Evolutionary conservation across 2,888 invertebrate species (phyloP), one percentile per base, ranked within the genome.

Genomic region (Cataglyphis altisquamis): DNA sequence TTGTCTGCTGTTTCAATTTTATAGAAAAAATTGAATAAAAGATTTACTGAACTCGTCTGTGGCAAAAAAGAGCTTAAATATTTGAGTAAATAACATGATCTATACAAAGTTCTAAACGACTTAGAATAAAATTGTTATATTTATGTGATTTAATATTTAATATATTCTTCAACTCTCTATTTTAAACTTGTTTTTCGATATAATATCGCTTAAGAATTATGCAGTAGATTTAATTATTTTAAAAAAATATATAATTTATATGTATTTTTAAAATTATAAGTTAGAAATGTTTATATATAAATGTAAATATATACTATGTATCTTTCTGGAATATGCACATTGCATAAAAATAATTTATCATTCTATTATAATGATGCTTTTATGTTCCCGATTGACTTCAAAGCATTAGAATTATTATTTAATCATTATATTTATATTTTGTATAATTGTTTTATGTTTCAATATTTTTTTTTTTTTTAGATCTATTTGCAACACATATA

Each of bases 11-110:
- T 41, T 68, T 68, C 25, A 41, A 66, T 66, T 21, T 66, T 21
- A 25, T 41, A 66, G n/a, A 1, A 55, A 15, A 68, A 41, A 70
- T 77, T 55, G 29, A 68, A 55, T 39, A 25, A 68, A 55, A 68
- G 29, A 55, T 12, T 12, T 77, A 64, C 32, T 9, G 41, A 74
- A n/a, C 3, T 32, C 15, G 9, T 45, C 67, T 36, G 6, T 29
- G 8, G 9, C 12, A 57, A 41, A 39, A 55, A 10, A 29, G 21
- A 41, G 29, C 29, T n/a, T 32, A 41, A 39, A 39, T 9, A 8
- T n/a, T 63, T 12, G 64, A 68, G 15, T 41, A 0, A 63, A 63
- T 29, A 60, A 62, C 15, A 25, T 36, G 12, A 6, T 36, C n/a
- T n/a, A n/a, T n/a, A 0, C 1, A 41, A 29, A 29, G 29, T 60